phyloP scores from a whole-genome alignment of 2,113 vertebrate genomes.

The Thamnaconus septentrionalis region DNA sequence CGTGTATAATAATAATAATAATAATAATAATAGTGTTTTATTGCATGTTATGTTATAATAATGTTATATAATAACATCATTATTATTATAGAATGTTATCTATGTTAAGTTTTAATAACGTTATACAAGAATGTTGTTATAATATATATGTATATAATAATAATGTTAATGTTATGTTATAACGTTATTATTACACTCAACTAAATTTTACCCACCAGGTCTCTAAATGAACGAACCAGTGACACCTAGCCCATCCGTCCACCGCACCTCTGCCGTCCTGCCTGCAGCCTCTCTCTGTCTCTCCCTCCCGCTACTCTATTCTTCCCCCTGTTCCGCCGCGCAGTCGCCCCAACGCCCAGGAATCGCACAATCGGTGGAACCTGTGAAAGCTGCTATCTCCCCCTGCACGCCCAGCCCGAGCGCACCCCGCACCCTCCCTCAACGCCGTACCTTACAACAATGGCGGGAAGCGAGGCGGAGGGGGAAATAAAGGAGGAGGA shows the following conservation, averaged over 20 bases:
- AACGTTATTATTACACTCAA: too few relatives aligned
- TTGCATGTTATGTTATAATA: too few relatives aligned
- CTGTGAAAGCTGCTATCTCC: slow-evolving; percentile 60
- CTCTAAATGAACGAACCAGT: not conserved
- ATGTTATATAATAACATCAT: too few relatives aligned
- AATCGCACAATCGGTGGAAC: slow-evolving; percentile 54
- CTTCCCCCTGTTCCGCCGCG: slow-evolving; percentile 22
- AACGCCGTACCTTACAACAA: slow-evolving; percentile 65
- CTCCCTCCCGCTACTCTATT: slow-evolving; percentile 17
- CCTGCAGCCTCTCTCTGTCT: not conserved
- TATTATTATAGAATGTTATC: too few relatives aligned
- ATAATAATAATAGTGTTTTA: too few relatives aligned
- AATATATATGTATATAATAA: too few relatives aligned
- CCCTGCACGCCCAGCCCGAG: slow-evolving; percentile 4
- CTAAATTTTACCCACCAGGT: not conserved
- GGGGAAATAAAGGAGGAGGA: slow-evolving; percentile 68
- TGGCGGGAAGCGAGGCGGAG: slow-evolving; percentile 51
- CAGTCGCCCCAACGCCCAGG: slow-evolving; percentile 30
- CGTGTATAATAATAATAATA: too few relatives aligned
- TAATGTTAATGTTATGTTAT: too few relatives aligned
- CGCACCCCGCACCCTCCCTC: slow-evolving; percentile 1
- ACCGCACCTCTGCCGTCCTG: not conserved
- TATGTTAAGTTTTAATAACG: too few relatives aligned
- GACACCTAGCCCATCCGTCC: slow-evolving; percentile 4
- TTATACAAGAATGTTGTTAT: too few relatives aligned